Evolutionary conservation across 92 coral and sea anemone genomes (phyloP).

Genomic region (Parazoanthus swiftii): DNA sequence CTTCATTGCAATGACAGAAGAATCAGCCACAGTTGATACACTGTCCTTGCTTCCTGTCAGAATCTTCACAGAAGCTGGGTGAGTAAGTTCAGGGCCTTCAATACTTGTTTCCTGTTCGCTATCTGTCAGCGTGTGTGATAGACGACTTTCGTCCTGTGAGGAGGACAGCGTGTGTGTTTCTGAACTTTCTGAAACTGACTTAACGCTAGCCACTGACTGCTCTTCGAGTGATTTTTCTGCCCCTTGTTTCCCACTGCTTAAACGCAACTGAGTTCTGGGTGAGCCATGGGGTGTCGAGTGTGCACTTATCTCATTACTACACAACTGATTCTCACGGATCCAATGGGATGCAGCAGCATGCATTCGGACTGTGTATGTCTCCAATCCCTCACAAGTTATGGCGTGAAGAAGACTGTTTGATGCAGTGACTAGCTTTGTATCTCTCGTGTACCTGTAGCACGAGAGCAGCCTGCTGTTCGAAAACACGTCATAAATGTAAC

Average conservation of each 20-base stretch:
- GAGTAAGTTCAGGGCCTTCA: neutral
- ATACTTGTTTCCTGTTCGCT: slow-evolving; percentile 30
- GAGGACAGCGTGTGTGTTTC: neutral
- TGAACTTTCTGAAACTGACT: slow-evolving; percentile 5
- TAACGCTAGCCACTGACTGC: neutral
- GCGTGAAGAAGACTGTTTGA: slow-evolving; percentile 83
- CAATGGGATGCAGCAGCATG: slow-evolving; percentile 85
- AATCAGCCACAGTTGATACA: neutral
- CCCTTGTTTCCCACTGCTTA: neutral
- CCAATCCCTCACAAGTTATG: slow-evolving; percentile 80
- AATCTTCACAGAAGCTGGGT: neutral
- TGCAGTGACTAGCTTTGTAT: slow-evolving; percentile 72
- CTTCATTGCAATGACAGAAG: neutral
- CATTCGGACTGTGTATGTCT: slow-evolving; percentile 88
- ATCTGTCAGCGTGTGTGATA: neutral
- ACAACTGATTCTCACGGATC: neutral
- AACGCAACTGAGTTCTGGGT: slow-evolving; percentile 9
- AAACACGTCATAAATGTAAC: slow-evolving; percentile 80
- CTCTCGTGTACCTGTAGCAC: slow-evolving; percentile 75
- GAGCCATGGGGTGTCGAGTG: neutral
- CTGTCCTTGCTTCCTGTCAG: neutral
- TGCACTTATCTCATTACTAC: neutral
- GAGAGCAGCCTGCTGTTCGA: slow-evolving; percentile 65
- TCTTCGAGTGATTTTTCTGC: neutral
- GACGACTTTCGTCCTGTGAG: neutral